Conservation (phyloP, 2,888 invertebrate genomes). For the Pteria penguin region DNA sequence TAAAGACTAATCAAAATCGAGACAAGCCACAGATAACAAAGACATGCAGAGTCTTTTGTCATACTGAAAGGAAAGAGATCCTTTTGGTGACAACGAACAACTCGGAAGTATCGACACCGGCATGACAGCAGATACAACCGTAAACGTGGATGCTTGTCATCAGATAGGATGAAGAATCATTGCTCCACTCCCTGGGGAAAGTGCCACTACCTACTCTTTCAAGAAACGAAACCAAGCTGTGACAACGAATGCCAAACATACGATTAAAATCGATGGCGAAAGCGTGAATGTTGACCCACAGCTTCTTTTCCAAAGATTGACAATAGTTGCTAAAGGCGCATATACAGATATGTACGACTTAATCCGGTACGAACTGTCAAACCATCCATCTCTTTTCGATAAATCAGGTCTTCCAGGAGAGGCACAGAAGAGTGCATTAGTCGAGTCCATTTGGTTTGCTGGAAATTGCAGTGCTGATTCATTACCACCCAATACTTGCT, state of each 20-base stretch:
- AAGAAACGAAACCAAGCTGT: too few species aligned
- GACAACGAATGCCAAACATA: slow-evolving; percentile 22
- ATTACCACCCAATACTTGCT: slow-evolving; percentile 4
- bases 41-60: background rate
- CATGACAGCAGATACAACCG: too few species aligned
- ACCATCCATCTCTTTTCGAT: slow-evolving; percentile 46
- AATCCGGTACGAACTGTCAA: slow-evolving; percentile 48
- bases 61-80: background rate
- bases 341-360: slow-evolving; percentile 6
- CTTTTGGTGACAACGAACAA: background rate
- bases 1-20: background rate
- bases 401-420: slow-evolving; percentile 28
- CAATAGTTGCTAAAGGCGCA: slow-evolving; percentile 27
- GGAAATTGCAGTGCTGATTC: background rate
- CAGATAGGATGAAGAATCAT: too few species aligned
- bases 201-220: too few species aligned
- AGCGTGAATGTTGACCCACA: slow-evolving; percentile 51
- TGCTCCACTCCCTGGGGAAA: too few species aligned
- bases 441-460: slow-evolving; percentile 45
- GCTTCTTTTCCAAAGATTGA: slow-evolving; percentile 50
- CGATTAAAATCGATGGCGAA: slow-evolving; percentile 33
- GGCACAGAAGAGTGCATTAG: slow-evolving; percentile 46
- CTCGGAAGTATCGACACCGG: too few species aligned
- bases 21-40: background rate
- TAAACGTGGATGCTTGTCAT: too few species aligned